Base-by-base conservation (phyloP, 2,888 invertebrate genomes). In the Elysia crispata region DNA sequence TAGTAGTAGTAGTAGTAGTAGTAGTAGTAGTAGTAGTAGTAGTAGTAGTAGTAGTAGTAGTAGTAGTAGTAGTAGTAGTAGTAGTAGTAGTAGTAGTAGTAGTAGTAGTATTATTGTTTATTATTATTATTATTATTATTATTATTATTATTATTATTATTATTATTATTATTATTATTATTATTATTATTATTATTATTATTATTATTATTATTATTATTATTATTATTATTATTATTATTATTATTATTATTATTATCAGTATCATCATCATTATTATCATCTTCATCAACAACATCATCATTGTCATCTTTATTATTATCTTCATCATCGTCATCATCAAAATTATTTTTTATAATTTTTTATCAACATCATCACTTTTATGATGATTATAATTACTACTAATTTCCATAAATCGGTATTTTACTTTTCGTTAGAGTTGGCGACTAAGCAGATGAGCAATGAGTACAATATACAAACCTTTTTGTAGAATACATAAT, bases 251-350 rank as follows among this genome's bases (percentile, higher is more conserved):
- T 67, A 11, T 13, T 49, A 25, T 28, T 72, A 41, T 49, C 41
- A 49, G n/a, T 72, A 49, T 49, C 41, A 49, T 6, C 18, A 70
- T 50, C 70, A 70, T 6, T 23, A 70, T 70, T 33, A 70, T 70
- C 20, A 70, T 70, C 25, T 23, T 66, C 25, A 70, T 70, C 18
- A 31, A 31, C 23, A 70, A 33, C 23, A 31, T 30, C 20, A 70
- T 70, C 41, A 70, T 70, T 23, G 33, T 70, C n/a, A 70, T 70
- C 49, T 33, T 70, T 28, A 70, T 70, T 23, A 70, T 70, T 23
- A 70, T 70, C 49, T 33, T 70, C 6, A 70, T 20, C 49, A 70
- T 70, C 49, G 33, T 70, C 5, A 70, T 30, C 20, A 70, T 70
- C 20, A 70, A 33, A 41, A 41, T 41, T 41, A 11, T 41, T 41